Percentiles rank a stretch among this genome's conserved stretches.
Conservation (phyloP, 2,888 invertebrate species). For the Taphrorychus bicolor region DNA sequence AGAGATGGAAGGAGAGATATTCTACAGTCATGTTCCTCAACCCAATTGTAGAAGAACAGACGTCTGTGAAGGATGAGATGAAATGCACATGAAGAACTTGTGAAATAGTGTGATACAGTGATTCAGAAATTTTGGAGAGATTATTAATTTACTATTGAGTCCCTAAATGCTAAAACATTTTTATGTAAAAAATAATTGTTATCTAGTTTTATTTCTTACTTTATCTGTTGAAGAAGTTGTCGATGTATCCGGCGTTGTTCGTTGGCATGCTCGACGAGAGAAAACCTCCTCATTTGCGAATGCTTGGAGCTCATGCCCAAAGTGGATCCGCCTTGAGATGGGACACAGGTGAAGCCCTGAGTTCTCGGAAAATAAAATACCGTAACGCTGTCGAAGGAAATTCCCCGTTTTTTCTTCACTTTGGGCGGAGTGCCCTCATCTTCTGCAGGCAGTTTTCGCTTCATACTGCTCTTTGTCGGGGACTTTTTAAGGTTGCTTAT, state of each 20-base stretch:
- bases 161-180: slow-evolving; percentile 3
- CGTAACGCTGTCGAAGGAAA: slow-evolving; percentile 90
- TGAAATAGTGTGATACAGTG: too few species aligned
- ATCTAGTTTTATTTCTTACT: slow-evolving; percentile 58
- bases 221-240: slow-evolving; percentile 76
- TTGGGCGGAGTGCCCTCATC: slow-evolving; percentile 60
- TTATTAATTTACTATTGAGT: too few species aligned
- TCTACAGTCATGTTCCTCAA: too few species aligned
- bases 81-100: too few species aligned
- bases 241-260: slow-evolving; percentile 89
- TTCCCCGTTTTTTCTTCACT: slow-evolving; percentile 78
- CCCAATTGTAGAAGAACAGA: too few species aligned
- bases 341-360: slow-evolving; percentile 91
- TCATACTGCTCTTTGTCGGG: slow-evolving; percentile 70
- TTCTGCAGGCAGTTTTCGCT: slow-evolving; percentile 64
- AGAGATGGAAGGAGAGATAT: too few species aligned
- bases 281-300: slow-evolving; percentile 77
- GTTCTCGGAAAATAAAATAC: slow-evolving; percentile 95
- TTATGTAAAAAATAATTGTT: too few species aligned
- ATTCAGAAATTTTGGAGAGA: too few species aligned
- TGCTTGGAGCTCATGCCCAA: slow-evolving; percentile 88
- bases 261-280: slow-evolving; percentile 85
- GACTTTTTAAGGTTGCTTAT: slow-evolving; percentile 26
- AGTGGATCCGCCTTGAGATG: slow-evolving; percentile 89
- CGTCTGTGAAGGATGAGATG: too few species aligned